Percentiles rank a stretch among this genome's conserved stretches.
These are phyloP conservation scores for Augochlorella aurata DNA, from an alignment of 2,888 invertebrate genomes.

Conservation along the genomic window DNA sequence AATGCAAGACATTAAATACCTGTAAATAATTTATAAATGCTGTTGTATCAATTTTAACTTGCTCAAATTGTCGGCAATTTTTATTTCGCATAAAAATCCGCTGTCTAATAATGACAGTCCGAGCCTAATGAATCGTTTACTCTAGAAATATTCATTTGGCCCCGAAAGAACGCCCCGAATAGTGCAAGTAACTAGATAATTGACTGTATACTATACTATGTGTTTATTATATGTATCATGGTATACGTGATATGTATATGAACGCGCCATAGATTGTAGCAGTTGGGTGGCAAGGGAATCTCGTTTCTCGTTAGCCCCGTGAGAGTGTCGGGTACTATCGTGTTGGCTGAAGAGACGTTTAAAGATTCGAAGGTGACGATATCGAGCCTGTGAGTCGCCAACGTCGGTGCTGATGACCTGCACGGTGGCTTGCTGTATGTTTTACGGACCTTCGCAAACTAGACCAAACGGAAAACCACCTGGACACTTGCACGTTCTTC, in stretches of 20 bases:
- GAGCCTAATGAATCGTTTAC: conserved; percentile 20
- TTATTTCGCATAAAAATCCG: too few relatives aligned
- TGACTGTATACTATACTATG: conserved; percentile 28
- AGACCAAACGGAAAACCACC: conserved; percentile 21
- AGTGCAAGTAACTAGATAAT: conserved; percentile 32
- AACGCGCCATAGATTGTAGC: conserved; percentile 68
- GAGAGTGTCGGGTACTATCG: conserved; percentile 62
- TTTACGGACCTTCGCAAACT: conserved; percentile 42
- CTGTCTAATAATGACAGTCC: neutral
- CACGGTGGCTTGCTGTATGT: conserved; percentile 37
- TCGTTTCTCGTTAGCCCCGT: conserved; percentile 76
- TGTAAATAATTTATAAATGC: too few relatives aligned
- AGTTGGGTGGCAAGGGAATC: conserved; percentile 77
- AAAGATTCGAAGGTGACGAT: conserved; percentile 74
- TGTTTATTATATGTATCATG: conserved; percentile 24
- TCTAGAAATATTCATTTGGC: neutral
- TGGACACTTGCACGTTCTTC: conserved; percentile 3
- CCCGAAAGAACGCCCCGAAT: conserved; percentile 23
- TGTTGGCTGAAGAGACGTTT: conserved; percentile 63
- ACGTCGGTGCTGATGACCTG: conserved; percentile 69
- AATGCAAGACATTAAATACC: too few relatives aligned
- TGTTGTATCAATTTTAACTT: too few relatives aligned
- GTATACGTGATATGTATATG: conserved; percentile 41
- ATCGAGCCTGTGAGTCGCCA: conserved; percentile 65
- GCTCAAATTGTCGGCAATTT: too few relatives aligned